phyloP scores from a whole-genome alignment of 2,113 vertebrate species.

The Sclerurus mexicanus region DNA sequence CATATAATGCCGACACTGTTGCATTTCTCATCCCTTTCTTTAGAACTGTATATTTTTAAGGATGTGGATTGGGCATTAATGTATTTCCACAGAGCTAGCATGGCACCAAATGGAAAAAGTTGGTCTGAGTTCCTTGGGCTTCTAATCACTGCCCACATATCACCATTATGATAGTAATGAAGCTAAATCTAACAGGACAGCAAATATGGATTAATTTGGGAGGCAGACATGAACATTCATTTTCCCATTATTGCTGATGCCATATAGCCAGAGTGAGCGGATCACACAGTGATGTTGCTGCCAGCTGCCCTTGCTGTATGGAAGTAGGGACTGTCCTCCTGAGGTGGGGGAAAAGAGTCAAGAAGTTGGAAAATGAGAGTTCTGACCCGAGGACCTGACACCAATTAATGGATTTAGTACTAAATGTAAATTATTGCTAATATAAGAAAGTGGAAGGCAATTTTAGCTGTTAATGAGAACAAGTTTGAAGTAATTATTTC shows the following conservation, averaged over 20 bases:
- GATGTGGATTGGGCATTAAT: neutral
- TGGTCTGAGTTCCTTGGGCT: neutral
- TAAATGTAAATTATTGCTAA: slow-evolving; percentile 20
- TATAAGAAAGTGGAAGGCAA: neutral
- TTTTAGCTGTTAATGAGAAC: slow-evolving; percentile 31
- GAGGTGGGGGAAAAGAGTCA: neutral
- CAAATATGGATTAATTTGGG: neutral
- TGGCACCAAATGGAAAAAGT: neutral
- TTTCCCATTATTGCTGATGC: neutral
- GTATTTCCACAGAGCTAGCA: neutral
- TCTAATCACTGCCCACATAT: neutral
- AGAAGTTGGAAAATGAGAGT: slow-evolving; percentile 1
- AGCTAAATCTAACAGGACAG: neutral
- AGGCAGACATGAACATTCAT: neutral
- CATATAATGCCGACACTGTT: neutral
- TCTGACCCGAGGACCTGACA: neutral
- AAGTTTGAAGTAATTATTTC: slow-evolving; percentile 44
- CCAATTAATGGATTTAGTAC: slow-evolving; percentile 2
- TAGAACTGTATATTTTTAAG: neutral
- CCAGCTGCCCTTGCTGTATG: neutral
- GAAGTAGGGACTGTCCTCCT: neutral
- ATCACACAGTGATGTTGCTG: neutral
- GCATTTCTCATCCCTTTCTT: neutral
- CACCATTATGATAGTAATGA: neutral
- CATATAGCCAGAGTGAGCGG: accelerated